Evolutionary conservation across 2,888 invertebrate genomes (phyloP).

Genomic region (Platycnemis pennipes): DNA sequence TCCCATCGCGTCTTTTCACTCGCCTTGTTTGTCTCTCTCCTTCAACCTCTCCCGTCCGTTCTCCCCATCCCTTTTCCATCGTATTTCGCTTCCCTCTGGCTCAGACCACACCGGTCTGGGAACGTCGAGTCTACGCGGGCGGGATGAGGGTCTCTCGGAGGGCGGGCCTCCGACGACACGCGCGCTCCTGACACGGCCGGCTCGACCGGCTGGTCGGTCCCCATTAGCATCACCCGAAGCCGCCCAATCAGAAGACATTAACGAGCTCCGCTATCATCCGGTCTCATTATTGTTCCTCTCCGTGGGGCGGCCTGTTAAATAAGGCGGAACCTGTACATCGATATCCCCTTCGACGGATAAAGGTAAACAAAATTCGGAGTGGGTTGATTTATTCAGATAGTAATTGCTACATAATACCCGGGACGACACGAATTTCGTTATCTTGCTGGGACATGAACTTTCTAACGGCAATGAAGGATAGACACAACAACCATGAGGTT

Average conservation of each 20-base stretch:
- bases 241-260: conserved; percentile 19
- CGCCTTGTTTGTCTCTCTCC: not conserved
- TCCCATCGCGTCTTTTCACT: not conserved
- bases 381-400: conserved; percentile 27
- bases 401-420: conserved; percentile 14
- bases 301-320: conserved; percentile 1
- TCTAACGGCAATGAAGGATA: not conserved
- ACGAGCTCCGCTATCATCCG: conserved; percentile 20
- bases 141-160: not conserved
- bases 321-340: conserved; percentile 34
- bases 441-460: not conserved
- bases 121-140: not conserved
- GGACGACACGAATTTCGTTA: conserved; percentile 28
- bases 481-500: not conserved
- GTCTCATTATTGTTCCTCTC: not conserved
- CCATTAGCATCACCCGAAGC: not conserved
- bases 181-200: not conserved
- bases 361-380: conserved; percentile 9
- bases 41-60: not conserved
- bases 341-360: conserved; percentile 16
- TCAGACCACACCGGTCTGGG: not conserved
- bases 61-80: not conserved
- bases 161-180: not conserved
- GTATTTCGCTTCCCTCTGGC: not conserved
- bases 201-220: not conserved